These are phyloP conservation scores for Motacilla alba DNA, from an alignment of 2,113 vertebrate genomes.

Conservation along the genomic window DNA sequence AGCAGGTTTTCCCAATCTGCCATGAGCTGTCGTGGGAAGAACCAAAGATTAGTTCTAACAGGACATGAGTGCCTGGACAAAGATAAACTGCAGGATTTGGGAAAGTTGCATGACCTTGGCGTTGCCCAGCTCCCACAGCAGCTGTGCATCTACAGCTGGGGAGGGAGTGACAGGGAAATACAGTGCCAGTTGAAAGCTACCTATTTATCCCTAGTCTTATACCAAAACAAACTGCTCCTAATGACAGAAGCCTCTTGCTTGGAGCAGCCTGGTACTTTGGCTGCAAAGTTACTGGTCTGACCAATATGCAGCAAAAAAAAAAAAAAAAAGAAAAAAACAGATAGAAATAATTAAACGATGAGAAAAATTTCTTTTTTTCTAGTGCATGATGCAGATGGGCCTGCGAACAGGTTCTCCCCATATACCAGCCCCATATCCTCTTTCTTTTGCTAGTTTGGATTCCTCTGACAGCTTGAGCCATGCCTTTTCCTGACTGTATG, in stretches of 20 bases:
- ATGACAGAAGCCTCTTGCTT: not conserved
- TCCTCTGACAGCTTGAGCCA: not conserved
- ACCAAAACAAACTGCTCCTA: not conserved
- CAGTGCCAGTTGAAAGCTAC: not conserved
- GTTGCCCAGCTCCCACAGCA: constrained; percentile 1
- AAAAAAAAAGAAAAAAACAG: not conserved
- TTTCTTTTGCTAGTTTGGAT: not conserved
- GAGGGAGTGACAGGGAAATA: accelerated
- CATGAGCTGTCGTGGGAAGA: constrained; percentile 18
- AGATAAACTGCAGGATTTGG: constrained; percentile 14
- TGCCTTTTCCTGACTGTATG: not conserved
- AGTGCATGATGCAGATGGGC: not conserved
- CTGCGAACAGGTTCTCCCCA: not conserved
- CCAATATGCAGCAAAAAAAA: not conserved
- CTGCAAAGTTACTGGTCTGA: not conserved
- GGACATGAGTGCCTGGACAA: not conserved
- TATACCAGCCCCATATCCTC: not conserved
- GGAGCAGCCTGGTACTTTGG: not conserved
- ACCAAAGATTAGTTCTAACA: not conserved
- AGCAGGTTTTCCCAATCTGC: constrained; percentile 21
- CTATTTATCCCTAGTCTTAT: not conserved
- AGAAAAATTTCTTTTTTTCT: not conserved
- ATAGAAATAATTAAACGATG: not conserved
- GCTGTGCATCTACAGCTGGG: constrained; percentile 34
- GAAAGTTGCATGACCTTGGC: constrained; percentile 24